Conservation (phyloP, 2,888 invertebrate species). For the Sceliomorpha sp. region DNA sequence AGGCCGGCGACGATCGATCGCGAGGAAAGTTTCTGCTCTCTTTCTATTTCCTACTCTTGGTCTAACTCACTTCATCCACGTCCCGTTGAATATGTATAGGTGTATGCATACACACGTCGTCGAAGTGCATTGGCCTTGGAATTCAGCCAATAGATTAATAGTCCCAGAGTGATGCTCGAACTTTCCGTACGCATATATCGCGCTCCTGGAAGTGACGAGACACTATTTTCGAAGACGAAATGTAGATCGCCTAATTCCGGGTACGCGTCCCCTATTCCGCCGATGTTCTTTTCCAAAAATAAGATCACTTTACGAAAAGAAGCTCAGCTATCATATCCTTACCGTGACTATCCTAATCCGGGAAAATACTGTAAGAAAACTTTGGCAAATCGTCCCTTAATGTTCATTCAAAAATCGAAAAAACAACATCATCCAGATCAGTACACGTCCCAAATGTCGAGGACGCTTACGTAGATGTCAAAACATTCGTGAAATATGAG, state of each 20-base stretch:
- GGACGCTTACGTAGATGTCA: constrained; percentile 73
- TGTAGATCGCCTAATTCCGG: constrained; percentile 37
- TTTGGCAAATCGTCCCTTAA: no score
- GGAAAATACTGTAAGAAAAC: no score
- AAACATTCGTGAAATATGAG: constrained; percentile 77
- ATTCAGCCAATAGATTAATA: constrained; percentile 78
- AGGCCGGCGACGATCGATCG: constrained; percentile 51
- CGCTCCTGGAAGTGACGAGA: constrained; percentile 78
- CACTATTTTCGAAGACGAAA: constrained; percentile 64
- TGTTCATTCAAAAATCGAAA: no score
- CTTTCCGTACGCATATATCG: constrained; percentile 71
- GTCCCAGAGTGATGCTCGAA: constrained; percentile 76
- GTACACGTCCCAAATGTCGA: constrained; percentile 12
- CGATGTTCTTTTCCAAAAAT: constrained; percentile 1
- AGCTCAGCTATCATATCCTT: no score
- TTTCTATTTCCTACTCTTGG: background rate
- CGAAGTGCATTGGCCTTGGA: constrained; percentile 77
- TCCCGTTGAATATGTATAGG: constrained; percentile 74
- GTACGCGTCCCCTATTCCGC: background rate
- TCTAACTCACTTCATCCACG: constrained; percentile 32
- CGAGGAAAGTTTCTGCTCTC: constrained; percentile 8
- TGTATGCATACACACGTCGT: constrained; percentile 63
- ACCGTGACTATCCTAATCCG: no score
- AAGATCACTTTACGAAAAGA: no score
- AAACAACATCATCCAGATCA: background rate